These are phyloP conservation scores for Magallana angulata DNA, from an alignment of 1,140 invertebrate species.

Conservation along the genomic window DNA sequence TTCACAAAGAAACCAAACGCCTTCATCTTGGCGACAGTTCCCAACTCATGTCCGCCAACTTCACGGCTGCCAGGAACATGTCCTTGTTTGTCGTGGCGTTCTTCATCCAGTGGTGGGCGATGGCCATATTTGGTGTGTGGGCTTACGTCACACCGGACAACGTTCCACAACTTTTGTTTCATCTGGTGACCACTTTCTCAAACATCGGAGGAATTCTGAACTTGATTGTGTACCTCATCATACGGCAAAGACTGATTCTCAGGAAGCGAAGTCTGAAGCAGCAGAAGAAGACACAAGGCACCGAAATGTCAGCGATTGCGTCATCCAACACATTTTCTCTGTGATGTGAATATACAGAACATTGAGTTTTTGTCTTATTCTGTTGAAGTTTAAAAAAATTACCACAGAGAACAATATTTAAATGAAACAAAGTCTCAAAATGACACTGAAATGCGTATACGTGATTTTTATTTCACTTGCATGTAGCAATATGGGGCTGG, in stretches of 20 bases:
- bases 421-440: no score
- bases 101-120: conserved; percentile 51
- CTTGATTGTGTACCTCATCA: conserved; percentile 59
- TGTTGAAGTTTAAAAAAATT: no score
- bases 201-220: conserved; percentile 63
- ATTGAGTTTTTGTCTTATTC: not conserved
- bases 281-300: not conserved
- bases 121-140: conserved; percentile 49
- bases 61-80: conserved; percentile 49
- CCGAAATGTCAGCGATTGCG: not conserved
- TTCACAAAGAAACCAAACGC: conserved; percentile 25
- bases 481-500: no score
- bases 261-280: not conserved
- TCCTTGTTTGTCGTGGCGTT: conserved; percentile 49
- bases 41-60: not conserved
- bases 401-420: no score
- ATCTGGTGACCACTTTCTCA: conserved; percentile 64
- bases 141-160: not conserved
- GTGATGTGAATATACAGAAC: not conserved
- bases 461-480: no score
- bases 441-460: no score
- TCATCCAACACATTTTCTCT: not conserved
- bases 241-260: conserved; percentile 47
- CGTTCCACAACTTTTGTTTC: conserved; percentile 57
- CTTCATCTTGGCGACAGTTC: conserved; percentile 8